phyloP scores from a whole-genome alignment of 2,113 vertebrate species.

The Cololabis saira region DNA sequence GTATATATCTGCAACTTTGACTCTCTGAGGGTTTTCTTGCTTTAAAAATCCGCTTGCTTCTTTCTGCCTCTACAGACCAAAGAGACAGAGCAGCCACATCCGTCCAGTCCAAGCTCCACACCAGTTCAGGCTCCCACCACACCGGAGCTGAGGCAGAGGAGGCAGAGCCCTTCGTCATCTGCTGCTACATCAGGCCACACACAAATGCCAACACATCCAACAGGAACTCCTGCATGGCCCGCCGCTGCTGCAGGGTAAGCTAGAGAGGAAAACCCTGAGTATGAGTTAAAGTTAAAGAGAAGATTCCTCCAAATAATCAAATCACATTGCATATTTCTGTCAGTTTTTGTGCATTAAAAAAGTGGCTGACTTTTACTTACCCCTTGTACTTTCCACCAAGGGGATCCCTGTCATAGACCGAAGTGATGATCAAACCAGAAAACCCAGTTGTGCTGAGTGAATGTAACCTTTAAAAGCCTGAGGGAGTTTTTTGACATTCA shows the following conservation, averaged over 20 bases:
- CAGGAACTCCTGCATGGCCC: conserved; percentile 34
- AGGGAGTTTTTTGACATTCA: too few species aligned
- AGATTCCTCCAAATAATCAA: too few species aligned
- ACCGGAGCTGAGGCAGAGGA: conserved; percentile 73
- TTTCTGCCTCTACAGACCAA: conserved; percentile 31
- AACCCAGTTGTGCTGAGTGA: not conserved
- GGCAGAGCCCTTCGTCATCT: conserved; percentile 27
- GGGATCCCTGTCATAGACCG: too few species aligned
- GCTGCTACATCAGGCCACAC: conserved; percentile 11
- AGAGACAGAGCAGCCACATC: conserved; percentile 2
- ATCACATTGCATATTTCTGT: too few species aligned
- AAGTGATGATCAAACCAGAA: not conserved
- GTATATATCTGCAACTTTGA: not conserved
- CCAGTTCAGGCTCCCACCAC: conserved; percentile 2
- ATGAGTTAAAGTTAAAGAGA: too few species aligned
- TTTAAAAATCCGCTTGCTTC: conserved; percentile 2
- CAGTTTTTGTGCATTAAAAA: too few species aligned
- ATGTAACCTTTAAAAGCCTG: not conserved
- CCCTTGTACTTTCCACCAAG: too few species aligned
- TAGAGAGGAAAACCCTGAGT: not conserved
- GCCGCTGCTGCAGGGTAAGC: conserved; percentile 57
- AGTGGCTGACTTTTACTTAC: too few species aligned
- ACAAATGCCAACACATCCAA: not conserved
- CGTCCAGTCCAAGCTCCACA: conserved; percentile 13
- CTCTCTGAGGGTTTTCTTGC: not conserved